Conservation (phyloP, 2,888 invertebrate species). For the Cosmopolites sordidus region DNA sequence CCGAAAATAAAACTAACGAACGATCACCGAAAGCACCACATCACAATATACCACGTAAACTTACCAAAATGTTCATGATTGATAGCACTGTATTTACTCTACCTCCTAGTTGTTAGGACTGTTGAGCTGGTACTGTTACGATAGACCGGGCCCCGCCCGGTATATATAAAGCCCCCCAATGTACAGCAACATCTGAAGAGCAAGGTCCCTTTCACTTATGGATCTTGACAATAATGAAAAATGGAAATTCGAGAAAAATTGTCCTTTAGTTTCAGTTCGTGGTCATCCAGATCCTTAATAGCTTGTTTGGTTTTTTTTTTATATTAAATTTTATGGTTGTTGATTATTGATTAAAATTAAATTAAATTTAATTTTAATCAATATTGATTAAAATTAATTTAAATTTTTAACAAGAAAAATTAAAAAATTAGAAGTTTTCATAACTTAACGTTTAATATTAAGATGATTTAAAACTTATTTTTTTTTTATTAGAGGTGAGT, state of each 20-base stretch:
- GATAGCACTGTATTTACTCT: constrained; percentile 28
- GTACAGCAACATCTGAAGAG: constrained; percentile 39
- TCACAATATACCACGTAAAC: constrained; percentile 26
- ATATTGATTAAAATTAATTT: too few relatives aligned
- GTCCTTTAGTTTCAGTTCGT: constrained; percentile 6
- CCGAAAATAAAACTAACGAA: too few relatives aligned
- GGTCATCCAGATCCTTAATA: too few relatives aligned
- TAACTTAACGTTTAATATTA: too few relatives aligned
- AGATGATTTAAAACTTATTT: too few relatives aligned
- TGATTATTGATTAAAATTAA: too few relatives aligned
- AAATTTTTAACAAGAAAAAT: too few relatives aligned
- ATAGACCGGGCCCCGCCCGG: constrained; percentile 34
- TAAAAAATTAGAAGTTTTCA: too few relatives aligned
- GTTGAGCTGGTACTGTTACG: constrained; percentile 40
- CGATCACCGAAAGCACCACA: constrained; percentile 6
- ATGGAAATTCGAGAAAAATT: constrained; percentile 18
- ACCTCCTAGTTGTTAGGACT: constrained; percentile 48
- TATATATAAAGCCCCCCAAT: constrained; percentile 43
- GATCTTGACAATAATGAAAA: constrained; percentile 20
- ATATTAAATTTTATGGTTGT: too few relatives aligned
- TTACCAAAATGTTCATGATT: constrained; percentile 46
- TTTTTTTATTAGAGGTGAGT: too few relatives aligned
- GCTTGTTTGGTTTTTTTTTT: too few relatives aligned
- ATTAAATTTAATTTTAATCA: too few relatives aligned
- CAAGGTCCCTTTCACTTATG: constrained; percentile 45